A percentile compares a stretch with the other conserved stretches of the same genome.
These are phyloP conservation scores for Smittia aterrima DNA, from an alignment of 2,888 invertebrate genomes.

Conservation along the genomic window DNA sequence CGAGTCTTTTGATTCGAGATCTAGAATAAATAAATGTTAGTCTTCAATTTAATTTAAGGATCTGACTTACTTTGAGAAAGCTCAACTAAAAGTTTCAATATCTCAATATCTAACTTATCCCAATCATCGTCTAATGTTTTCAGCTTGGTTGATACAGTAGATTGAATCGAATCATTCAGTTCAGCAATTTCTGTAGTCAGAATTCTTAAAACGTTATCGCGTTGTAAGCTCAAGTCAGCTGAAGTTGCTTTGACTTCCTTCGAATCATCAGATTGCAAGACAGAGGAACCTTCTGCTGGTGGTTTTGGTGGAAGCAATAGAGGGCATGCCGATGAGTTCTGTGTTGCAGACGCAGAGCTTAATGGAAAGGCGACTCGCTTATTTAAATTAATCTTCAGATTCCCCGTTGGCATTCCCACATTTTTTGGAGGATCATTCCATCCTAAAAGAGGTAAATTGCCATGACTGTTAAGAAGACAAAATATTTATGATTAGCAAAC, in stretches of 20 bases:
- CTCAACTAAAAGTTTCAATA: slow-evolving; percentile 14
- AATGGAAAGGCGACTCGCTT: slow-evolving; percentile 35
- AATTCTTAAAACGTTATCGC: neutral
- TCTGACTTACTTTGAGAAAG: slow-evolving; percentile 15
- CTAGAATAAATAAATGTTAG: neutral
- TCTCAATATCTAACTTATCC: neutral
- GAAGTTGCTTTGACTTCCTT: neutral
- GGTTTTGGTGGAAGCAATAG: slow-evolving; percentile 5
- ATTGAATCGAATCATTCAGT: neutral
- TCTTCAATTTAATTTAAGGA: neutral
- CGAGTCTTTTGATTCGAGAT: slow-evolving; percentile 17
- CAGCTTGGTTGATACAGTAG: neutral
- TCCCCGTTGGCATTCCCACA: neutral
- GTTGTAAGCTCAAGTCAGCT: neutral
- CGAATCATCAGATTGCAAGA: neutral
- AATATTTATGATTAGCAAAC: neutral
- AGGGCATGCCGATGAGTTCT: neutral
- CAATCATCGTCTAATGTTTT: slow-evolving; percentile 21
- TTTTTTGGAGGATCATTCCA: slow-evolving; percentile 32
- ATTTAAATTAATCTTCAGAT: slow-evolving; percentile 34
- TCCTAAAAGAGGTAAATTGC: slow-evolving; percentile 12
- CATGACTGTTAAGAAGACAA: neutral
- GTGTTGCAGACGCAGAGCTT: neutral
- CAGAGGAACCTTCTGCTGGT: too few relatives aligned
- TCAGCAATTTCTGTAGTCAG: neutral